Conservation (phyloP, 1,140 invertebrate genomes). For the Ladona fulva region DNA sequence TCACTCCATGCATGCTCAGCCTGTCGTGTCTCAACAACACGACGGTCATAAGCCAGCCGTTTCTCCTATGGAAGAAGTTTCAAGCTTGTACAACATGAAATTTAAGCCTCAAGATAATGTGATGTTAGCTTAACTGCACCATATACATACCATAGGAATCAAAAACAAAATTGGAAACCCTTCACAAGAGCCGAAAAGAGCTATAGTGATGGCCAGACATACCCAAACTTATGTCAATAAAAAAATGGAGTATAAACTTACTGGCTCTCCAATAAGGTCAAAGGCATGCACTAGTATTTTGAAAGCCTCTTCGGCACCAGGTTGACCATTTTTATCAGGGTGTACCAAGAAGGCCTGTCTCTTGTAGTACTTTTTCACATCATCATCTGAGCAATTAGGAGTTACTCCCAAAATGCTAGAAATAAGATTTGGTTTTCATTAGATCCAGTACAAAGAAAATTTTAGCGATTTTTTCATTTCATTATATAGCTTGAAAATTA, state of each 20-base stretch:
- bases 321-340: slow-evolving; percentile 90
- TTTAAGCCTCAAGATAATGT: not conserved
- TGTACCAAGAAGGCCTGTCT: slow-evolving; percentile 87
- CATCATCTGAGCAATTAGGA: slow-evolving; percentile 78
- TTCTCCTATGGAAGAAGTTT: slow-evolving; percentile 56
- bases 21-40: slow-evolving; percentile 61
- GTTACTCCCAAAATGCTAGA: slow-evolving; percentile 79
- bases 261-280: slow-evolving; percentile 86
- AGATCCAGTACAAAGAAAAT: too few species aligned
- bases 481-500: too few species aligned
- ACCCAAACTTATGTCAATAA: too few species aligned
- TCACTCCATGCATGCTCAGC: slow-evolving; percentile 77
- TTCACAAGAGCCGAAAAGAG: too few species aligned
- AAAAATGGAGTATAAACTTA: slow-evolving; percentile 33
- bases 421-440: slow-evolving; percentile 15
- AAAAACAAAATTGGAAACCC: too few species aligned
- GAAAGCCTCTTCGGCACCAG: slow-evolving; percentile 90
- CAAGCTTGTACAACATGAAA: slow-evolving; percentile 10
- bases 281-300: slow-evolving; percentile 91
- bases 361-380: slow-evolving; percentile 89
- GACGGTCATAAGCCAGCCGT: slow-evolving; percentile 62
- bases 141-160: too few species aligned
- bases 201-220: too few species aligned
- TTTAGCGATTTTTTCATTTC: too few species aligned
- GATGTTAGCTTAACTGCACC: too few species aligned